These are phyloP conservation scores for Odontamblyopus rebecca DNA, from an alignment of 2,797 vertebrate species.

Conservation along the genomic window DNA sequence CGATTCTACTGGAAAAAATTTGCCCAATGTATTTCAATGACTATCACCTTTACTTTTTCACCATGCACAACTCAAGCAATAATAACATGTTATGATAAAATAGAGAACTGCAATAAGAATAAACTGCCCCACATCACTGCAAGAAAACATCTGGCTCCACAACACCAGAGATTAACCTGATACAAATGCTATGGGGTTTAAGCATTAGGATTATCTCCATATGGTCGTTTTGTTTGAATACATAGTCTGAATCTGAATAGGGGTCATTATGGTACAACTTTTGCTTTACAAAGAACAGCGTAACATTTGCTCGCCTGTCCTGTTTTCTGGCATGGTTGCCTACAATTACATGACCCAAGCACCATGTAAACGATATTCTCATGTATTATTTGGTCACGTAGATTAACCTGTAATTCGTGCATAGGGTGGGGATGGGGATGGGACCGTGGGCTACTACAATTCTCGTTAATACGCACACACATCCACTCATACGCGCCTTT, in stretches of 20 bases:
- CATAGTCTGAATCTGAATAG: neutral
- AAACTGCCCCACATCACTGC: neutral
- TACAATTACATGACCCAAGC: neutral
- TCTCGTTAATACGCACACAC: conserved; percentile 54
- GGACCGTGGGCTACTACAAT: conserved; percentile 47
- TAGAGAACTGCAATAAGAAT: no score
- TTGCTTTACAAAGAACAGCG: neutral
- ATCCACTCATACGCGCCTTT: conserved; percentile 56
- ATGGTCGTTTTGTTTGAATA: conserved; percentile 5
- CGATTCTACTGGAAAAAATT: no score
- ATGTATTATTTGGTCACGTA: neutral
- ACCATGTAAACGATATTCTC: neutral
- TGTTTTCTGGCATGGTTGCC: neutral
- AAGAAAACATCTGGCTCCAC: conserved; percentile 34
- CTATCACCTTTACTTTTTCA: no score
- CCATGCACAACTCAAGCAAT: no score
- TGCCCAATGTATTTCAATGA: no score
- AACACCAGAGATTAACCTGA: conserved; percentile 48
- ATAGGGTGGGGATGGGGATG: conserved; percentile 37
- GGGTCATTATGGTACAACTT: neutral
- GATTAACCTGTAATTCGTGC: neutral
- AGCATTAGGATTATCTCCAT: conserved; percentile 54
- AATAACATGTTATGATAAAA: no score
- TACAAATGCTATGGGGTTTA: conserved; percentile 46
- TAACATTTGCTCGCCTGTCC: neutral